Evolutionary conservation across 2,888 invertebrate genomes (phyloP), one percentile per base, ranked within the genome.

Genomic region (Meteorus colon): DNA sequence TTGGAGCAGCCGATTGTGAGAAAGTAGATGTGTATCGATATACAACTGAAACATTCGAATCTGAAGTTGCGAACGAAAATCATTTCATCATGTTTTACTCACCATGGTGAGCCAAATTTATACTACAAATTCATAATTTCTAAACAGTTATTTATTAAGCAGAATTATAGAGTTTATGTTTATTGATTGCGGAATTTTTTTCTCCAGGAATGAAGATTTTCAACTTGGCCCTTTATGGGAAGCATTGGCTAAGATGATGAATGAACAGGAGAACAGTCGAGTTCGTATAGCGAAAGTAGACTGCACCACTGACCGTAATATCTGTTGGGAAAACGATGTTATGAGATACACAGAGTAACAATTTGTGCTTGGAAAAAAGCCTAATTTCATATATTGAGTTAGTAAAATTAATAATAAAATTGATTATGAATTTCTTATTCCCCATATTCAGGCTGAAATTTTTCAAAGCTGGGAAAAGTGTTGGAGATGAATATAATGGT

Each of bases 131-230:
- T 1, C 24, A 24, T 24, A 24, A 24, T 24, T 24, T 24, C 24
- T 24, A 34, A 34, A 34, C 34, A 34, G 2, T 34, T 34, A 24
- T 24, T 24, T 24, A 24, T 24, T 1, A 24, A 24, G 1, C 24
- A 24, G 24, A 24, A 24, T 24, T 24, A 24, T 24, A 24, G 2
- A 34, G 34, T 2, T 34, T 8, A 34, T 34, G 34, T 6, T n/a
- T n/a, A n/a, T n/a, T n/a, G 2, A 34, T 8, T 34, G 8, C 2
- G 4, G 2, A 34, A 34, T 34, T 1, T 6, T 8, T 34, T 34
- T 34, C 8, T 34, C 66, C 78, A 96, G 97, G 97, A 97, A 96
- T 86, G 95, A 95, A 0, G 95, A 96, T 87, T 97, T 97, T 88
- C 94, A 95, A 88, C 92, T 74, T 92, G 92, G 34, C 95, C 95